Conservation (phyloP, 2,888 invertebrate genomes). For the Lithophane socia region DNA sequence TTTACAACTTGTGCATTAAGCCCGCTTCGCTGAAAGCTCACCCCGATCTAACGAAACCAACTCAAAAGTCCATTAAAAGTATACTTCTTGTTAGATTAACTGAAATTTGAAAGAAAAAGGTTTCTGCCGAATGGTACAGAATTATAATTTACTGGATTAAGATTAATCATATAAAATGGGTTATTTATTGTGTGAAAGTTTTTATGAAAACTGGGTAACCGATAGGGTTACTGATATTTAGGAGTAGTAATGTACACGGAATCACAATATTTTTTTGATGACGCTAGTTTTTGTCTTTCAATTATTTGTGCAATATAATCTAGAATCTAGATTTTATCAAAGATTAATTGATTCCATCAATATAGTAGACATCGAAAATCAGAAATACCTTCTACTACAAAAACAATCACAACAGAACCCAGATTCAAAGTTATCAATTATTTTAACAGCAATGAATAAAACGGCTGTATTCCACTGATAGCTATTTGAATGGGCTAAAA, state of each 20-base stretch:
- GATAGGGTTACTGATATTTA: neutral
- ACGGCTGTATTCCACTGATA: conserved; percentile 65
- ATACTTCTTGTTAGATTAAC: conserved; percentile 49
- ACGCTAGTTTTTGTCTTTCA: neutral
- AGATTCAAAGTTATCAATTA: conserved; percentile 62
- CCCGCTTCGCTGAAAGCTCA: conserved; percentile 58
- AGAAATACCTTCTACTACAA: neutral
- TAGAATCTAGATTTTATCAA: neutral
- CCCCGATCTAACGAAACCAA: conserved; percentile 67
- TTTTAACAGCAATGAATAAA: conserved; percentile 67
- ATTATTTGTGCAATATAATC: neutral
- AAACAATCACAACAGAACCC: conserved; percentile 34
- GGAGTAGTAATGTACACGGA: neutral
- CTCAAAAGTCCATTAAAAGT: conserved; percentile 72
- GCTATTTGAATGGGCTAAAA: conserved; percentile 76
- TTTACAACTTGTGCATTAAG: conserved; percentile 56
- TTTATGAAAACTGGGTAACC: neutral
- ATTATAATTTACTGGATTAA: conserved; percentile 37
- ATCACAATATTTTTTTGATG: neutral
- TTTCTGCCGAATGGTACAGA: conserved; percentile 22
- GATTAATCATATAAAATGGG: conserved; percentile 5
- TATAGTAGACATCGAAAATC: neutral
- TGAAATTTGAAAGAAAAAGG: conserved; percentile 43
- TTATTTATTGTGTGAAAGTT: neutral
- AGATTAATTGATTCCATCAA: neutral